phyloP scores from a whole-genome alignment of 1,140 invertebrate species.

The Drosophila ogumai region DNA sequence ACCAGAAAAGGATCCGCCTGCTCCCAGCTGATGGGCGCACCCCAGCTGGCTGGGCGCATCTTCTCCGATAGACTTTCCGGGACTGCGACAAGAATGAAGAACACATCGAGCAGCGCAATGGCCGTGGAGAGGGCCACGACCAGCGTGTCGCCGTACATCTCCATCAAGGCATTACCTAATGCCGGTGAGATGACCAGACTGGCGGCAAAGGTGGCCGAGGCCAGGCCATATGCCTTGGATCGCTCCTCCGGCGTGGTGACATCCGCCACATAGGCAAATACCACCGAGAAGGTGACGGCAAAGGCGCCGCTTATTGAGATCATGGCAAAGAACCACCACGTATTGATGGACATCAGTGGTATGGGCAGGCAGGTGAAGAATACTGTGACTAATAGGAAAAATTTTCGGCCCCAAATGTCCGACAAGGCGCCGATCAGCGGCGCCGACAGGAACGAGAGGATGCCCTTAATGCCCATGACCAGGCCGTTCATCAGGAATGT shows the following conservation, averaged over 20 bases:
- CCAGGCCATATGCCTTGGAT: slow-evolving; percentile 97
- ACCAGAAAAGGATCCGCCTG: slow-evolving; percentile 99
- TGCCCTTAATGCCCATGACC: slow-evolving; percentile 99
- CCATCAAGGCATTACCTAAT: slow-evolving; percentile 96
- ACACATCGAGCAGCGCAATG: slow-evolving; percentile 97
- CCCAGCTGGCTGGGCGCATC: slow-evolving; percentile 91
- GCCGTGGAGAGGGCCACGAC: slow-evolving; percentile 98
- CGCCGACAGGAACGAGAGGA: slow-evolving; percentile 98
- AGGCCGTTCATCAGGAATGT: slow-evolving; percentile 99
- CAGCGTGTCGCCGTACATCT: slow-evolving; percentile 95
- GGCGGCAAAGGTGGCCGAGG: slow-evolving; percentile 99
- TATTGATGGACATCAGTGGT: slow-evolving; percentile 99
- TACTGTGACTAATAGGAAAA: slow-evolving; percentile 98
- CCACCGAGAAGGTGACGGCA: slow-evolving; percentile 99
- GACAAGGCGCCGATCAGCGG: slow-evolving; percentile 98
- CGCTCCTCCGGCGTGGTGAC: slow-evolving; percentile 99
- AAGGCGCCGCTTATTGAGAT: slow-evolving; percentile 99
- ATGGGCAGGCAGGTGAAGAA: slow-evolving; percentile 99
- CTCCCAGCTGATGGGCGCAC: slow-evolving; percentile 96
- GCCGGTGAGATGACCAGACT: slow-evolving; percentile 98
- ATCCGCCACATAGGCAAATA: slow-evolving; percentile 99
- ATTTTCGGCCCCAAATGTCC: slow-evolving; percentile 99
- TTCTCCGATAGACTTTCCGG: slow-evolving; percentile 99
- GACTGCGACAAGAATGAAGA: slow-evolving; percentile 99
- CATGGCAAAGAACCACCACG: slow-evolving; percentile 99